Base-by-base conservation (phyloP, 2,888 invertebrate species). In the Melipona beecheii region DNA sequence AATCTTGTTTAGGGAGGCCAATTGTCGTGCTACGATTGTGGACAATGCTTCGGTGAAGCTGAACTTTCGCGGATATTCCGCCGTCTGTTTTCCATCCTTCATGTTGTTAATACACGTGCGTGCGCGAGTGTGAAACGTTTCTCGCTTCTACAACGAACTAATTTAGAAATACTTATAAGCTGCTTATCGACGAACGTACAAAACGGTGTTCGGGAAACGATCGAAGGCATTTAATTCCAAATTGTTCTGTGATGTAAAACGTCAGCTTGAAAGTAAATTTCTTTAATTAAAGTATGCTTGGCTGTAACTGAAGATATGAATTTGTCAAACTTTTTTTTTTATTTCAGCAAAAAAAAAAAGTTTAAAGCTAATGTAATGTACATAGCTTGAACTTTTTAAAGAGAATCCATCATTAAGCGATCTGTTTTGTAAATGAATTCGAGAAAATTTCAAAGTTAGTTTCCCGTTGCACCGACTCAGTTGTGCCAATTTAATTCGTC, bases 11-110 rank as follows among this genome's bases (percentile, higher is more conserved):
- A 9, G 1, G 31, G 21, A 17, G 3, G 56, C 21, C 84, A 56
- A 69, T 85, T 70, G 82, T 79, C 83, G 69, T 78, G 73, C 50
- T 65, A 65, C 58, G 60, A 81, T 84, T 79, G 82, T 71, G 70
- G 76, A 71, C 71, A 71, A 84, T 82, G 89, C 90, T 89, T 89
- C 90, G 66, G 66, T 90, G 89, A 90, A 90, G 89, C 87, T 84
- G 71, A 75, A 84, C 81, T 79, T 83, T 90, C 74, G 86, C 86
- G 89, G 85, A 89, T 90, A 89, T 89, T 90, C 86, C 89, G 86
- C 89, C 76, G 60, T 73, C 54, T 52, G 73, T 68, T 82, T 56
- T 66, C 62, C 31, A 50, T 72, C n/a, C 36, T 60, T 56, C 49
- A 60, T 60, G 76, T 9, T 36, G 9, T 36, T 9, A 43, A 43